phyloP scores from a whole-genome alignment of 2,797 vertebrate genomes.

The Okamejei kenojei region DNA sequence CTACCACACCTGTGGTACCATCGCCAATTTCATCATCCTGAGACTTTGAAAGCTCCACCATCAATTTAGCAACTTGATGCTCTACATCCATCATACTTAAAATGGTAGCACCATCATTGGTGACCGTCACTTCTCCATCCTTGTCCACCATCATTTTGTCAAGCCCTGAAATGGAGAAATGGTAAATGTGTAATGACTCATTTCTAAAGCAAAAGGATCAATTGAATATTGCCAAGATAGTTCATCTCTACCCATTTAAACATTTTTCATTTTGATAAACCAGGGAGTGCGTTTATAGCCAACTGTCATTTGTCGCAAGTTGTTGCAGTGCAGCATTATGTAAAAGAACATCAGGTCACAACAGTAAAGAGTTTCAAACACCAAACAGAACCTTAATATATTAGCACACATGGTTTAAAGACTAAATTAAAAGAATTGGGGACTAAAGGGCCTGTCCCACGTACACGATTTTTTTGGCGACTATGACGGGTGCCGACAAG shows the following conservation, averaged over 20 bases:
- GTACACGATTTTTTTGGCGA: too few relatives aligned
- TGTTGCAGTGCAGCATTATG: too few relatives aligned
- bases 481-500: too few relatives aligned
- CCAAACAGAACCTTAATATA: too few relatives aligned
- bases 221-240: background rate
- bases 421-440: too few relatives aligned
- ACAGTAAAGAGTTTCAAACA: too few relatives aligned
- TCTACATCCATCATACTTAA: conserved; percentile 98
- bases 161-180: conserved; percentile 64
- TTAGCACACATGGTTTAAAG: too few relatives aligned
- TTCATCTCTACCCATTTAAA: background rate
- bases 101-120: conserved; percentile 95
- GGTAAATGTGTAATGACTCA: background rate
- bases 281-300: background rate
- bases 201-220: conserved; percentile 6
- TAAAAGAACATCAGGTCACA: too few relatives aligned
- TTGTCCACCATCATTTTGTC: conserved; percentile 99
- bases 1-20: conserved; percentile 95
- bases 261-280: conserved; percentile 6
- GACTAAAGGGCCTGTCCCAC: too few relatives aligned
- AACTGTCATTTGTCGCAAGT: background rate
- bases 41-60: conserved; percentile 98
- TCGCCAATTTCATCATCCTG: conserved; percentile 98
- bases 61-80: conserved; percentile 94
- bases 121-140: conserved; percentile 95